These are phyloP conservation scores for Drosophila leontia DNA, from an alignment of 1,140 invertebrate species.

Conservation along the genomic window DNA sequence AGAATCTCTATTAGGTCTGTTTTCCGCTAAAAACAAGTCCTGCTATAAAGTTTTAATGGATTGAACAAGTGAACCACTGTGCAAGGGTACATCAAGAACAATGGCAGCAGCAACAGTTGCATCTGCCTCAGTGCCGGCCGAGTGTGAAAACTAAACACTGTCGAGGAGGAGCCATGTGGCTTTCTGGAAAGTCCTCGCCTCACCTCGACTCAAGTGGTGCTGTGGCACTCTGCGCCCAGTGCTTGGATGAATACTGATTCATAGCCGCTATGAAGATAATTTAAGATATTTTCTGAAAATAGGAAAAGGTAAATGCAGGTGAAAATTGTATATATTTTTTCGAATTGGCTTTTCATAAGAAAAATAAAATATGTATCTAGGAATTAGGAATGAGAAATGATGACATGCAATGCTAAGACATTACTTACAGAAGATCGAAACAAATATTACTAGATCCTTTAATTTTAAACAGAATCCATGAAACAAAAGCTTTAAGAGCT, in stretches of 20 bases:
- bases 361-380: no score
- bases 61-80: conserved; percentile 28
- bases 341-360: background rate
- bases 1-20: background rate
- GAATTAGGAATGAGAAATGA: no score
- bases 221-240: background rate
- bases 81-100: conserved; percentile 5
- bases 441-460: background rate
- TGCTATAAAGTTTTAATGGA: background rate
- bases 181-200: conserved; percentile 24
- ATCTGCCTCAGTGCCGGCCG: conserved; percentile 25
- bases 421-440: background rate
- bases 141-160: conserved; percentile 57
- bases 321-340: background rate
- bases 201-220: conserved; percentile 24
- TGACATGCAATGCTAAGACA: no score
- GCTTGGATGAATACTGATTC: conserved; percentile 6
- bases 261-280: background rate
- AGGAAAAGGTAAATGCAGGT: background rate
- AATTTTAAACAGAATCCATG: background rate
- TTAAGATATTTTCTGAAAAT: background rate
- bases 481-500: background rate
- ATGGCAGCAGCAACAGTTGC: conserved; percentile 55
- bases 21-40: background rate
- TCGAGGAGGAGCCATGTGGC: conserved; percentile 39